phyloP scores from a whole-genome alignment of 1,140 invertebrate genomes.

The Drosophila bipectinata region DNA sequence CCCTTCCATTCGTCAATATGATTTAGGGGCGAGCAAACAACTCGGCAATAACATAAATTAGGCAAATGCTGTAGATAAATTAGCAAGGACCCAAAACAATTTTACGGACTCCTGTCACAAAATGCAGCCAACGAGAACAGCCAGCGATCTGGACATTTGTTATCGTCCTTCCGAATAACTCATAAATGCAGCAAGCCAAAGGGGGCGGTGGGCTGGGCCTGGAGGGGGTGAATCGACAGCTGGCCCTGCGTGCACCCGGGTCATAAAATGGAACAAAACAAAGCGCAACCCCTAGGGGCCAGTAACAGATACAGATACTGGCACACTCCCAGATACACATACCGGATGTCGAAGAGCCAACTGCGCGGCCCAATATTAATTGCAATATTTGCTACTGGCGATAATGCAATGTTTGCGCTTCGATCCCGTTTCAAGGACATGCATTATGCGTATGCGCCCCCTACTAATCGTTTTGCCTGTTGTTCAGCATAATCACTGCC shows the following conservation, averaged over 20 bases:
- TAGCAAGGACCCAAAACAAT: conserved; percentile 64
- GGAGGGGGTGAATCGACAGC: conserved; percentile 39
- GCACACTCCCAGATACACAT: conserved; percentile 16
- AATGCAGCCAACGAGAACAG: conserved; percentile 61
- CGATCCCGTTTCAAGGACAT: conserved; percentile 57
- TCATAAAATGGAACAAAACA: conserved; percentile 56
- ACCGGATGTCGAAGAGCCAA: background rate
- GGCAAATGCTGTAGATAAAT: conserved; percentile 76
- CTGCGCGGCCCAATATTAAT: conserved; percentile 63
- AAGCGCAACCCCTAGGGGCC: conserved; percentile 42
- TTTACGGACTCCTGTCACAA: conserved; percentile 65
- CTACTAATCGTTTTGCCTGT: conserved; percentile 58
- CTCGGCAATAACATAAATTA: conserved; percentile 71
- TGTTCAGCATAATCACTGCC: conserved; percentile 60
- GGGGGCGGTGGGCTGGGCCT: background rate
- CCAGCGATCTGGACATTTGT: conserved; percentile 34
- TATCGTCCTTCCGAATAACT: conserved; percentile 72
- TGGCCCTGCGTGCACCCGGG: conserved; percentile 60
- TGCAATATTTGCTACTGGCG: conserved; percentile 48
- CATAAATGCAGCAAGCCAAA: conserved; percentile 58
- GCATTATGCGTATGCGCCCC: conserved; percentile 40
- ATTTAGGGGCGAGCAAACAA: conserved; percentile 55
- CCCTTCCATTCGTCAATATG: conserved; percentile 56
- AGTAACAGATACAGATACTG: conserved; percentile 45
- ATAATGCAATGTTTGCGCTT: conserved; percentile 67